Base-by-base conservation (phyloP, 2,888 invertebrate genomes). In the Proisotoma minuta region DNA sequence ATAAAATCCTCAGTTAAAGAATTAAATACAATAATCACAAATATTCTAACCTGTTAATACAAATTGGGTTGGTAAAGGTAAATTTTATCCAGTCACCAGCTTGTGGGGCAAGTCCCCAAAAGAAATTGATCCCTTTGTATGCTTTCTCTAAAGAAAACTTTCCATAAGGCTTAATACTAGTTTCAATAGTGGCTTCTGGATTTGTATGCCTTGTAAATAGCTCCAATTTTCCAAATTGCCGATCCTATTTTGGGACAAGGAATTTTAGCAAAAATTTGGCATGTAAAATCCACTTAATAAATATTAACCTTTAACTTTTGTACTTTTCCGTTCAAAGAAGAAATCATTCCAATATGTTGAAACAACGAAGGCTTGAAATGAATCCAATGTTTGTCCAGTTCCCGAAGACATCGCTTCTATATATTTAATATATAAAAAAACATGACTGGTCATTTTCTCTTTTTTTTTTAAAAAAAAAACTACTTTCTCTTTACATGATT, bases 341-440 rank as follows among this genome's bases (percentile, higher is more conserved):
- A 97, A 76, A 92, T 92, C 22, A 89, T 86, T 2, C 97, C 97
- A 65, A 96, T 89, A 76, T 98, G 98, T 79, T 96, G 94, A 77
- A 98, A 98, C 1, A 98, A 81, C 15, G 15, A 8, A 34, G 15
- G 8, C 34, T 34, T 0, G 77, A 88, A 92, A 75, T 89, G 89
- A 5, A 91, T 84, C 84, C 92, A 89, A 63, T 92, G 83, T 74
- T 84, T 83, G 10, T 85, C 83, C 76, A 90, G 90, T 57, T 85
- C 87, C 73, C 84, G 82, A 71, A 84, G 84, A 75, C 97, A 98
- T 69, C 87, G 84, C 81, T 91, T 91, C 88, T 94, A 82, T n/a
- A 82, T 81, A 22, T 50, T 48, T 2, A 20, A 15, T 43, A 54
- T 24, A 23, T 4, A 39, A 26, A 58, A 18, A 28, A n/a, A 43